Evolutionary conservation across 2,888 invertebrate species (phyloP), one percentile per base, ranked within the genome.

Genomic region (Cataglyphis altisquamis): DNA sequence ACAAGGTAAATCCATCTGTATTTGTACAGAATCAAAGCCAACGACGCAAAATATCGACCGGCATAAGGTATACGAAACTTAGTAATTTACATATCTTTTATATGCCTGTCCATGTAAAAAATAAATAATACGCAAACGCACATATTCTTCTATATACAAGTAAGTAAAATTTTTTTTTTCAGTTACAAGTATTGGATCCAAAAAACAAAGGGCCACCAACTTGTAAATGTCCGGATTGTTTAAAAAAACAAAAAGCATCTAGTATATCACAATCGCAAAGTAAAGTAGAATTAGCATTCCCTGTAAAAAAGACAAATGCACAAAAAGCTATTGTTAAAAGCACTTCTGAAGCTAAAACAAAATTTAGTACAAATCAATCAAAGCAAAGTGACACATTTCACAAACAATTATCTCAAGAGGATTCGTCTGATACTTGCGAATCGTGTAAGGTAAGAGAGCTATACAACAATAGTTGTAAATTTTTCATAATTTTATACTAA

Each of bases 151-250:
- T 25, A 18, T 39, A 25, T 41, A 52, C 18, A 67, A 70, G 48
- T 39, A 5, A 10, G 18, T 39, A n/a, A n/a, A n/a, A n/a, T 36
- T 52, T 52, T 78, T 78, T 10, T 60, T 84, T 86, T 74, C 80
- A 94, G 93, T 90, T 94, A 75, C 93, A 94, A 91, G 88, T 94
- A 21, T 89, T 94, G 81, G 94, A 94, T 90, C 92, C 92, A 81
- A 95, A 94, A 87, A 93, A 92, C 75, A 94, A 94, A 90, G 93
- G 92, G 73, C 89, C 92, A 57, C 92, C 92, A 15, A 92, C 89
- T 3, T 95, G 95, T 89, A 93, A 93, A 74, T 95, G 95, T 90
- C 90, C 93, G 18, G 94, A 95, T 85, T 95, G 94, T 86, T 83
- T 89, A 78, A 93, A 93, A 82, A 94, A 94, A 73, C 81, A 86